Evolutionary conservation across 2,888 invertebrate genomes (phyloP).

Genomic region (Amblyjoppa fuscipennis): DNA sequence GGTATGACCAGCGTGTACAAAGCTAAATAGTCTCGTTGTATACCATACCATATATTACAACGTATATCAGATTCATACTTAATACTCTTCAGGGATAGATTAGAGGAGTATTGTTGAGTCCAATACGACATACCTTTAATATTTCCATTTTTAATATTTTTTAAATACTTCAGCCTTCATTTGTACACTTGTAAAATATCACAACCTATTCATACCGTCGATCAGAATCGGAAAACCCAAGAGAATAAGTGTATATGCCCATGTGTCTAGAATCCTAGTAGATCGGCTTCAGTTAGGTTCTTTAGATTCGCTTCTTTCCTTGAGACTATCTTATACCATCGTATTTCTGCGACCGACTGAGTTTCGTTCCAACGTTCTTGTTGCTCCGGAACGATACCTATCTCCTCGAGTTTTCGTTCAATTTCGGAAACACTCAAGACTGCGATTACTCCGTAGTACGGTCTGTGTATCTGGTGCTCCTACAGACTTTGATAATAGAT

Average conservation of each 20-base stretch:
- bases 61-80: no score
- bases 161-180: no score
- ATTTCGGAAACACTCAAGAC: conserved; percentile 18
- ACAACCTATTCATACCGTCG: background rate
- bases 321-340: background rate
- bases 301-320: background rate
- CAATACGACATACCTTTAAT: no score
- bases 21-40: no score
- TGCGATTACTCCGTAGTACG: conserved; percentile 23
- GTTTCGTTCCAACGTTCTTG: background rate
- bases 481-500: background rate
- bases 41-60: no score
- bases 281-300: background rate
- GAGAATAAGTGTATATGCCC: background rate
- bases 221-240: background rate
- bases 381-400: conserved; percentile 3
- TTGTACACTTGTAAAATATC: background rate
- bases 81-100: no score
- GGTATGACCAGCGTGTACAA: no score
- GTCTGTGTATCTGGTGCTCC: conserved; percentile 18
- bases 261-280: background rate
- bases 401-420: conserved; percentile 34
- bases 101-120: no score
- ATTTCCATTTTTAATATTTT: no score
- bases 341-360: conserved; percentile 31